These are phyloP conservation scores for Dascyllus trimaculatus DNA, from an alignment of 2,113 vertebrate species.

Conservation along the genomic window DNA sequence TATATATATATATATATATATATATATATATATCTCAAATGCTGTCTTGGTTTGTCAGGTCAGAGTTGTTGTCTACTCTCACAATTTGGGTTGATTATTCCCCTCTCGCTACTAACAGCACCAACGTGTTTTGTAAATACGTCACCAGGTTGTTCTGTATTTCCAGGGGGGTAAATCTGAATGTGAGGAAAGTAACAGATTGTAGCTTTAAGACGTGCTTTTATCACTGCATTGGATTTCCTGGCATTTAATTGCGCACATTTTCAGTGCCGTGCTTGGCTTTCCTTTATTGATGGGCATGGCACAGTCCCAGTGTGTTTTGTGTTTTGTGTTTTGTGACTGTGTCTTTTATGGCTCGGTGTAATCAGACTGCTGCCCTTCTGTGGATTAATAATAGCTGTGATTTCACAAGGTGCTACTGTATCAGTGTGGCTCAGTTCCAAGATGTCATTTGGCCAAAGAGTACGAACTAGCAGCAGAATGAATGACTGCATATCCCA, in stretches of 20 bases:
- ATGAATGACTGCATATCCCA: slow-evolving; percentile 82
- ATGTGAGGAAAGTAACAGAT: slow-evolving; percentile 40
- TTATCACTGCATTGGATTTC: slow-evolving; percentile 42
- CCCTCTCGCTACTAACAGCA: too few relatives aligned
- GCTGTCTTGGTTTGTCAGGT: too few relatives aligned
- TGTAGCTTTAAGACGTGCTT: slow-evolving; percentile 54
- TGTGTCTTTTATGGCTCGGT: slow-evolving; percentile 61
- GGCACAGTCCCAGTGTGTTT: slow-evolving; percentile 44
- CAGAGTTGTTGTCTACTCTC: too few relatives aligned
- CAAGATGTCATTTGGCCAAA: slow-evolving; percentile 78
- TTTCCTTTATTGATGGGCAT: slow-evolving; percentile 31
- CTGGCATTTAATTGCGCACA: slow-evolving; percentile 49
- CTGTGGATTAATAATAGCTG: slow-evolving; percentile 74
- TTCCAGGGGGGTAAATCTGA: background rate
- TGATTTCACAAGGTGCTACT: slow-evolving; percentile 74
- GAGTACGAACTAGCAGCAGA: slow-evolving; percentile 75
- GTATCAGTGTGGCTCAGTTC: slow-evolving; percentile 67
- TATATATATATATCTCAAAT: too few relatives aligned
- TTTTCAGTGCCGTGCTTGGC: slow-evolving; percentile 47
- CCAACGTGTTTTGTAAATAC: too few relatives aligned
- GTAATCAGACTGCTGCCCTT: slow-evolving; percentile 74
- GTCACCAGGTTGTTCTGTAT: background rate
- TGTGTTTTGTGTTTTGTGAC: slow-evolving; percentile 41
- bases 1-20: too few relatives aligned
- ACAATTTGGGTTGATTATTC: too few relatives aligned